Evolutionary conservation across 2,888 invertebrate genomes (phyloP).

Genomic region (Ferdinandea cuprea): DNA sequence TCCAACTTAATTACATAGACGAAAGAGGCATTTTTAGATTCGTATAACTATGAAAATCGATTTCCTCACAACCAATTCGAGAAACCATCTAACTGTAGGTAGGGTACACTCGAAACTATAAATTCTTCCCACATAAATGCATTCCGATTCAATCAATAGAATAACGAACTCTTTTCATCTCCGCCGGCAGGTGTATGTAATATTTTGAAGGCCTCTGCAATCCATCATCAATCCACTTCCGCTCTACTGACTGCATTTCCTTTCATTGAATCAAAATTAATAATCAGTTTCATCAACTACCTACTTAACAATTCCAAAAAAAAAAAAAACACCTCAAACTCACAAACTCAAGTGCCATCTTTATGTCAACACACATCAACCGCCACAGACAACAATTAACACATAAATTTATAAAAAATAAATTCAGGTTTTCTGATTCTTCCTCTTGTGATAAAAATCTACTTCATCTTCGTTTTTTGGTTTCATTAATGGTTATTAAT

Average conservation of each 20-base stretch:
- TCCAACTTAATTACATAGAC: too few species aligned
- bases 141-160: too few species aligned
- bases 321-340: too few species aligned
- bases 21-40: too few species aligned
- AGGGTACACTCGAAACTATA: too few species aligned
- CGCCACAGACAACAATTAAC: conserved; percentile 40
- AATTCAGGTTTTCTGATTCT: conserved; percentile 31
- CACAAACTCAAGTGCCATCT: conserved; percentile 26
- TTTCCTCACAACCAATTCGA: too few species aligned
- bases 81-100: too few species aligned
- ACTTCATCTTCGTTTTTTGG: conserved; percentile 6
- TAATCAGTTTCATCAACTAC: conserved; percentile 18
- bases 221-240: background rate
- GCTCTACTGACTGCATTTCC: background rate
- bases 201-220: background rate
- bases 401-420: conserved; percentile 23
- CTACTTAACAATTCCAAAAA: conserved; percentile 15
- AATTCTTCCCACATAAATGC: too few species aligned
- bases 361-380: conserved; percentile 45
- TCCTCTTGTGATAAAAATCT: conserved; percentile 22
- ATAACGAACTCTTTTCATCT: background rate
- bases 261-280: conserved; percentile 1
- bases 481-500: conserved; percentile 59
- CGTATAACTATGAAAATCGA: too few species aligned
- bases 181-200: background rate